Evolutionary conservation across 2,888 invertebrate species (phyloP).

Genomic region (Campoplex capitator): DNA sequence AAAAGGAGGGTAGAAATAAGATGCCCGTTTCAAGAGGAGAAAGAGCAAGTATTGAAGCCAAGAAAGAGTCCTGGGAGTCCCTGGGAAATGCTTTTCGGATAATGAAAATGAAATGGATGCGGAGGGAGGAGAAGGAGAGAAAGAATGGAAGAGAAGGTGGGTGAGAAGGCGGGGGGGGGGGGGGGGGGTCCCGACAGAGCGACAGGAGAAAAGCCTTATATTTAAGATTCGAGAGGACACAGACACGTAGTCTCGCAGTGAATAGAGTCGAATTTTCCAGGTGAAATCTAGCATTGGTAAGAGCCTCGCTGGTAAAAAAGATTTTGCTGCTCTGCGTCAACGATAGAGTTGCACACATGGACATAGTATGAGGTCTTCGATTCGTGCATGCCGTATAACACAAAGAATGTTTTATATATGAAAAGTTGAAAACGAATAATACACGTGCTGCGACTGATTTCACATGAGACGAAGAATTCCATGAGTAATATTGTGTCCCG

Average conservation of each 20-base stretch:
- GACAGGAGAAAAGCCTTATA: constrained; percentile 44
- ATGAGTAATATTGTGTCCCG: not conserved
- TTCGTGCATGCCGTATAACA: constrained; percentile 13
- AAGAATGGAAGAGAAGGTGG: constrained; percentile 1
- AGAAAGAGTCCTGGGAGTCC: constrained; percentile 60
- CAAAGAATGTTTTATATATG: constrained; percentile 15
- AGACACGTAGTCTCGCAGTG: not conserved
- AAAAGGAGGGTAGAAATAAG: constrained; percentile 29
- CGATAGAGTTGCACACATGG: constrained; percentile 14
- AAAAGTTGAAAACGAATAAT: constrained; percentile 31
- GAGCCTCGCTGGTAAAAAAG: constrained; percentile 23
- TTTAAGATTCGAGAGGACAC: constrained; percentile 43
- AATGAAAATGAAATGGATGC: constrained; percentile 66
- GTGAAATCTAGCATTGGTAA: constrained; percentile 29
- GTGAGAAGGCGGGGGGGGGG: too few species aligned
- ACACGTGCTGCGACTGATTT: constrained; percentile 29
- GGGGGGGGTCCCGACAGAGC: too few species aligned
- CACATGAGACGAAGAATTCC: constrained; percentile 16
- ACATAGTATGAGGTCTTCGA: not conserved
- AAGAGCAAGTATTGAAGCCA: constrained; percentile 52
- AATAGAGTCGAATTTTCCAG: constrained; percentile 28
- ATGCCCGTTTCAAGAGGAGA: constrained; percentile 47
- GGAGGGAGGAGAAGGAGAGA: constrained; percentile 7
- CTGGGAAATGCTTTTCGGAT: constrained; percentile 66
- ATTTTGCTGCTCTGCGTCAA: constrained; percentile 9